A percentile compares a stretch with the other conserved stretches of the same genome.
Evolutionary conservation across 2,888 invertebrate genomes (phyloP).

Genomic region (Caenorhabditis sp.): DNA sequence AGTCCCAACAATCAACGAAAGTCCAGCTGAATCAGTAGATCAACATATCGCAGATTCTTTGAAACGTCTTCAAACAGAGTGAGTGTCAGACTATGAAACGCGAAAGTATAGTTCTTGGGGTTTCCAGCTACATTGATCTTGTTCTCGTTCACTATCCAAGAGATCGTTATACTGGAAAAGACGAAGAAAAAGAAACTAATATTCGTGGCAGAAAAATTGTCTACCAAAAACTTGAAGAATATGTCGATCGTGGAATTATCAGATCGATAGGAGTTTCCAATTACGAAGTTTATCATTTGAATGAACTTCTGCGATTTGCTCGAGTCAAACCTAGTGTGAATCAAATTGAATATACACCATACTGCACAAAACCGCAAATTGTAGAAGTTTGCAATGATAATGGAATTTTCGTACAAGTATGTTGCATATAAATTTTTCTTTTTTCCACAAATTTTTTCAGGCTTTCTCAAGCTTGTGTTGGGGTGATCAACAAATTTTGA

Average conservation of each 20-base stretch:
- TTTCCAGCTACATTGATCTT: slow-evolving; percentile 39
- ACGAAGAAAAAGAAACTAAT: slow-evolving; percentile 10
- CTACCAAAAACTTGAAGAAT: slow-evolving; percentile 78
- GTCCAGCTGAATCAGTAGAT: slow-evolving; percentile 19
- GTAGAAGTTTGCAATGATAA: slow-evolving; percentile 68
- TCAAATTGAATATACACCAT: slow-evolving; percentile 72
- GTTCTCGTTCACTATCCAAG: slow-evolving; percentile 48
- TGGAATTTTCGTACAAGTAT: slow-evolving; percentile 68
- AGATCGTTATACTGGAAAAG: slow-evolving; percentile 22
- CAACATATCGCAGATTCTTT: slow-evolving; percentile 35
- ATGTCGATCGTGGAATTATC: slow-evolving; percentile 74
- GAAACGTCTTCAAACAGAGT: slow-evolving; percentile 37
- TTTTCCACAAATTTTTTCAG: slow-evolving; percentile 47
- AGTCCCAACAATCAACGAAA: slow-evolving; percentile 74
- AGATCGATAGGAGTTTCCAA: slow-evolving; percentile 84
- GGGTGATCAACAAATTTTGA: slow-evolving; percentile 73
- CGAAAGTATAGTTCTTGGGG: background rate
- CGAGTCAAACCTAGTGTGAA: slow-evolving; percentile 48
- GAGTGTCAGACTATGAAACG: background rate
- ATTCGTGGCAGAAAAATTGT: slow-evolving; percentile 75
- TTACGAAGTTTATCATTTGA: slow-evolving; percentile 79
- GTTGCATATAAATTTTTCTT: background rate
- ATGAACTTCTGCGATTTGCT: slow-evolving; percentile 74
- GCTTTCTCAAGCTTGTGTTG: slow-evolving; percentile 73
- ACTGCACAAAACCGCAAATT: slow-evolving; percentile 61